A percentile compares a stretch with the other conserved stretches of the same genome.
Conservation (phyloP, 2,113 vertebrate genomes). For the Syrmaticus mikado region DNA sequence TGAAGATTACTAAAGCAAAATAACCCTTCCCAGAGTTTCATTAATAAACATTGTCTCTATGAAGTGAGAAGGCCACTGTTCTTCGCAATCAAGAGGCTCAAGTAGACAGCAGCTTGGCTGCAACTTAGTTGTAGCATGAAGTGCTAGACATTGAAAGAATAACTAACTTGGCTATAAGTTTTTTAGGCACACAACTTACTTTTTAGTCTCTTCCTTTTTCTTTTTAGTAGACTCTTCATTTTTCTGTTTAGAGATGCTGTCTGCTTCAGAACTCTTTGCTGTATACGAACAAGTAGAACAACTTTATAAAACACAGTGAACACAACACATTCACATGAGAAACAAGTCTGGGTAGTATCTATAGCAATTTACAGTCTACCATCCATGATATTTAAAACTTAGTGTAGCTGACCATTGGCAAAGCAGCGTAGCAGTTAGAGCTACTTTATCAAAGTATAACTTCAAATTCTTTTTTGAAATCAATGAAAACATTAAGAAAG, state of each 20-base stretch:
- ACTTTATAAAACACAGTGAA: not conserved
- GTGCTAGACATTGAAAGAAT: not conserved
- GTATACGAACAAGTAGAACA: not conserved
- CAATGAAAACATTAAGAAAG: not conserved
- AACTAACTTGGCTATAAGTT: not conserved
- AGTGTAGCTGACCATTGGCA: not conserved
- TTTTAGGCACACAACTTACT: not conserved
- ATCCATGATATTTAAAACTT: not conserved
- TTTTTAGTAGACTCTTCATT: slow-evolving; percentile 49
- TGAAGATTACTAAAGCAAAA: not conserved
- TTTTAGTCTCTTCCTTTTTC: slow-evolving; percentile 68
- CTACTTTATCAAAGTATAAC: not conserved
- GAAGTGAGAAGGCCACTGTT: not conserved
- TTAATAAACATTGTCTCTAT: not conserved
- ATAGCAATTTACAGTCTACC: not conserved
- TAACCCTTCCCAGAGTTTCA: not conserved
- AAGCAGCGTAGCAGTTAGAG: not conserved
- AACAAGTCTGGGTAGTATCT: not conserved
- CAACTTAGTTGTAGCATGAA: not conserved
- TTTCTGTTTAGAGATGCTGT: slow-evolving; percentile 25
- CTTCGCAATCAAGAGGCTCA: not conserved
- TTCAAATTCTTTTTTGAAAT: not conserved
- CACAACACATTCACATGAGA: not conserved
- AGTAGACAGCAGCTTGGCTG: not conserved
- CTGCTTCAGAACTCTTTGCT: slow-evolving; percentile 71